Conservation (phyloP, 2,797 vertebrate species). For the Onychomys arenicola region DNA sequence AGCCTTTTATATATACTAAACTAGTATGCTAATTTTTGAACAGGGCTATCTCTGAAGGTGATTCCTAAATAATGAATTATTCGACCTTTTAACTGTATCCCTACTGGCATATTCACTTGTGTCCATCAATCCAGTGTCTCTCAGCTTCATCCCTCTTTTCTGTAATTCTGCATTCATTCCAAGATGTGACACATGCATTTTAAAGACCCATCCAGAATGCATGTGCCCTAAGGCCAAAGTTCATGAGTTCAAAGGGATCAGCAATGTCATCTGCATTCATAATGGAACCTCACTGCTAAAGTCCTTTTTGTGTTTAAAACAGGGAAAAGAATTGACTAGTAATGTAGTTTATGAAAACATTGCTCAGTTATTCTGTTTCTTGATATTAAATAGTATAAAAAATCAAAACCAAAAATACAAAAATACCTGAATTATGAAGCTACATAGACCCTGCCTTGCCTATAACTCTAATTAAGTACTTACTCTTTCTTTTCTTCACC, state of each 20-base stretch:
- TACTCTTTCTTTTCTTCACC: neutral
- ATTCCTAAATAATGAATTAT: constrained; percentile 75
- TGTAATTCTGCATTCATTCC: constrained; percentile 39
- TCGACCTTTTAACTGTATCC: constrained; percentile 53
- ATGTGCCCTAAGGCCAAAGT: constrained; percentile 72
- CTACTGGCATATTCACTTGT: constrained; percentile 15
- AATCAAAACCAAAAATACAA: constrained; percentile 9
- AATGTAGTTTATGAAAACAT: neutral
- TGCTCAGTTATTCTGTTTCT: constrained; percentile 47
- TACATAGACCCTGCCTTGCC: neutral
- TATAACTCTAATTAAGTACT: neutral
- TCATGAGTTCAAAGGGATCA: constrained; percentile 75
- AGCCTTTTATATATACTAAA: constrained; percentile 46
- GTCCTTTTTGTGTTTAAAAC: neutral
- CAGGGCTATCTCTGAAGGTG: constrained; percentile 58
- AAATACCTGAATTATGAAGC: constrained; percentile 45
- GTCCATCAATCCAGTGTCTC: constrained; percentile 46
- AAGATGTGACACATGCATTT: constrained; percentile 65
- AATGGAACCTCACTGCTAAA: neutral
- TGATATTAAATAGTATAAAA: constrained; percentile 52
- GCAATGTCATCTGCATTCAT: constrained; percentile 38
- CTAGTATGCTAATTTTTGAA: constrained; percentile 64
- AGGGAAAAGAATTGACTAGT: neutral
- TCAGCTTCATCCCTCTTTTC: neutral
- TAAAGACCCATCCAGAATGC: constrained; percentile 69